These are phyloP conservation scores for Leucoma salicis DNA, from an alignment of 2,888 invertebrate genomes.

Conservation along the genomic window DNA sequence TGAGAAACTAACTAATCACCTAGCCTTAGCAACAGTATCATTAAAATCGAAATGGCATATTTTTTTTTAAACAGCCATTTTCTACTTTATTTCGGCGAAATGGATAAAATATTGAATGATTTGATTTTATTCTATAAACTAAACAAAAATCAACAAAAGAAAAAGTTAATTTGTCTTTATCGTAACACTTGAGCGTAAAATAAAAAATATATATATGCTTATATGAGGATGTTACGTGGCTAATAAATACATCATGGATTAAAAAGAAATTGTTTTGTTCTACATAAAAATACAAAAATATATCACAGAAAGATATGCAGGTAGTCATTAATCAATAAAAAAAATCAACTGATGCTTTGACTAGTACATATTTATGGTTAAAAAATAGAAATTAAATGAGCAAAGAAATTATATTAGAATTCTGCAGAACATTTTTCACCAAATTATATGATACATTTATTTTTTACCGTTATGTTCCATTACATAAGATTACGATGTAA, in stretches of 20 bases:
- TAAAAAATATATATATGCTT: slow-evolving; percentile 33
- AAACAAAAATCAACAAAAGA: slow-evolving; percentile 30
- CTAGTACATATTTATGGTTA: slow-evolving; percentile 65
- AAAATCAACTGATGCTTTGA: slow-evolving; percentile 65
- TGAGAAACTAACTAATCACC: slow-evolving; percentile 75
- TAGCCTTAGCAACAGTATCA: slow-evolving; percentile 56
- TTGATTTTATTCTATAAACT: slow-evolving; percentile 25
- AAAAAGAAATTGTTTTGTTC: slow-evolving; percentile 59
- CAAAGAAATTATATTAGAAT: slow-evolving; percentile 30
- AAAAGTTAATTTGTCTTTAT: slow-evolving; percentile 33
- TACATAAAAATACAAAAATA: slow-evolving; percentile 61
- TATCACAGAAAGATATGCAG: slow-evolving; percentile 71
- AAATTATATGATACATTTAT: slow-evolving; percentile 15
- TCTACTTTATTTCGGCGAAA: slow-evolving; percentile 21
- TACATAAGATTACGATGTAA: slow-evolving; percentile 26
- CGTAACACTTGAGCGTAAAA: slow-evolving; percentile 43
- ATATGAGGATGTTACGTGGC: slow-evolving; percentile 69
- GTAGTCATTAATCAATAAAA: slow-evolving; percentile 49
- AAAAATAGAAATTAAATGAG: slow-evolving; percentile 49
- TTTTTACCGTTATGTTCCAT: slow-evolving; percentile 19
- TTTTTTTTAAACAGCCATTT: slow-evolving; percentile 32
- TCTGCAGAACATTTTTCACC: slow-evolving; percentile 7
- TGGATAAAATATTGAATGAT: slow-evolving; percentile 24
- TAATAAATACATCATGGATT: slow-evolving; percentile 55
- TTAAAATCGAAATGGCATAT: slow-evolving; percentile 54